Conservation (phyloP, 1,140 invertebrate species). For the Brachionus rotundiformis region DNA sequence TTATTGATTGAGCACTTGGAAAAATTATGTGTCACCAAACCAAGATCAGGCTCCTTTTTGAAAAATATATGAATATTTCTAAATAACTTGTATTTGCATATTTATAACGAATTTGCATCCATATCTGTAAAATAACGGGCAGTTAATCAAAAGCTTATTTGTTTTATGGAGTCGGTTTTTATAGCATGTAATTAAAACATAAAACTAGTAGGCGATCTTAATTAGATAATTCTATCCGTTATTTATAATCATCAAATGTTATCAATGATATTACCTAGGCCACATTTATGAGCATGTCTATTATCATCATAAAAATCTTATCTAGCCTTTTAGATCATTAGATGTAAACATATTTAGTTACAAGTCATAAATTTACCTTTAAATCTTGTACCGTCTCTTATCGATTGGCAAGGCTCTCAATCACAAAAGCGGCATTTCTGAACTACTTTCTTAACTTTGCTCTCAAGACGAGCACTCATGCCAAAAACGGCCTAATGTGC, state of each 20-base stretch:
- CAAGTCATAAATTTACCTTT: conserved; percentile 8
- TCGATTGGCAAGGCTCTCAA: not conserved
- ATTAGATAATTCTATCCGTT: conserved; percentile 21
- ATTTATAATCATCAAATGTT: not conserved
- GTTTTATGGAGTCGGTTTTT: conserved; percentile 33
- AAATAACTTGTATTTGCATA: not conserved
- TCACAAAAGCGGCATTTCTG: not conserved
- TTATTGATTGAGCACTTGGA: no score
- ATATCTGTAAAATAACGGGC: not conserved
- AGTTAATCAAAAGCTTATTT: conserved; percentile 41
- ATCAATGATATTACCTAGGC: not conserved
- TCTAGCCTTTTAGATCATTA: not conserved
- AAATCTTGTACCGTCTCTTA: not conserved
- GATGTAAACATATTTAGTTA: conserved; percentile 17
- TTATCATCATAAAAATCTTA: conserved; percentile 21
- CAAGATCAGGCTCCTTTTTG: no score
- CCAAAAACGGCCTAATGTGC: not conserved
- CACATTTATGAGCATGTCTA: not conserved
- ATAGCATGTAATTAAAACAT: conserved; percentile 30
- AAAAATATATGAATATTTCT: no score
- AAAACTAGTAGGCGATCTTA: conserved; percentile 16
- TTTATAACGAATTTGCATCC: conserved; percentile 4
- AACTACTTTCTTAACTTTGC: not conserved
- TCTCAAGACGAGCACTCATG: conserved; percentile 3
- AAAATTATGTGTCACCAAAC: no score